Percentiles rank a stretch among this genome's conserved stretches.
Evolutionary conservation across 2,888 invertebrate species (phyloP).

Genomic region (Lasioglossum pauxillum): DNA sequence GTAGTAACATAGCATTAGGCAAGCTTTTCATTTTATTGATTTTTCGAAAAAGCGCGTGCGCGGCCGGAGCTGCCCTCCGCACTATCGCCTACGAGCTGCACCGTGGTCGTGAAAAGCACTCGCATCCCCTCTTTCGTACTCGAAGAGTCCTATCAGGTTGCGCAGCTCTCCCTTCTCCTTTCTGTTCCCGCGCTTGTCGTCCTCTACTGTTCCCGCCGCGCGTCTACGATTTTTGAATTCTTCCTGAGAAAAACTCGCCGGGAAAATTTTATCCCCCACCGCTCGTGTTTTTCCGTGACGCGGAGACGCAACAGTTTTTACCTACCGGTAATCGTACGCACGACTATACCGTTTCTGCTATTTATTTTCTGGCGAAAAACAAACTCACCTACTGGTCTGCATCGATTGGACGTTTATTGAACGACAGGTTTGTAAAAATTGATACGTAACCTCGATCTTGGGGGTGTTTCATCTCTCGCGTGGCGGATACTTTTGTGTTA

Average conservation of each 20-base stretch:
- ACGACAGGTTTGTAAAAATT: background rate
- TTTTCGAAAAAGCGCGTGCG: constrained; percentile 85
- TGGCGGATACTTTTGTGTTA: background rate
- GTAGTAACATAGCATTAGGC: constrained; percentile 83
- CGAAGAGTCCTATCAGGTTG: constrained; percentile 69
- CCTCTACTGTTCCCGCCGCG: constrained; percentile 40
- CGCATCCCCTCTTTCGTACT: constrained; percentile 65
- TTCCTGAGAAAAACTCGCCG: constrained; percentile 36
- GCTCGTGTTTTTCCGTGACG: constrained; percentile 4
- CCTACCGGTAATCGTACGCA: background rate
- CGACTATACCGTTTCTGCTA: background rate
- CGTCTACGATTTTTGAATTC: constrained; percentile 62
- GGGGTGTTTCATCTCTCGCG: background rate
- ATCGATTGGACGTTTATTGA: background rate
- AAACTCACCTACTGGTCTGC: background rate
- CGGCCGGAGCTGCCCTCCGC: constrained; percentile 81
- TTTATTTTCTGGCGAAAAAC: background rate
- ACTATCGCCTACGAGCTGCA: constrained; percentile 82
- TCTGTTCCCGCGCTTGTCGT: constrained; percentile 21
- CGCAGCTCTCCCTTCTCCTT: constrained; percentile 63
- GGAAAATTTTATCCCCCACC: constrained; percentile 43
- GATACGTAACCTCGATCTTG: background rate
- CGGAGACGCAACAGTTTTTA: constrained; percentile 43
- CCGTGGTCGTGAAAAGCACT: constrained; percentile 78
- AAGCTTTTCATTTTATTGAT: constrained; percentile 85